phyloP scores from a whole-genome alignment of 2,797 vertebrate species.

The Siniperca scherzeri region DNA sequence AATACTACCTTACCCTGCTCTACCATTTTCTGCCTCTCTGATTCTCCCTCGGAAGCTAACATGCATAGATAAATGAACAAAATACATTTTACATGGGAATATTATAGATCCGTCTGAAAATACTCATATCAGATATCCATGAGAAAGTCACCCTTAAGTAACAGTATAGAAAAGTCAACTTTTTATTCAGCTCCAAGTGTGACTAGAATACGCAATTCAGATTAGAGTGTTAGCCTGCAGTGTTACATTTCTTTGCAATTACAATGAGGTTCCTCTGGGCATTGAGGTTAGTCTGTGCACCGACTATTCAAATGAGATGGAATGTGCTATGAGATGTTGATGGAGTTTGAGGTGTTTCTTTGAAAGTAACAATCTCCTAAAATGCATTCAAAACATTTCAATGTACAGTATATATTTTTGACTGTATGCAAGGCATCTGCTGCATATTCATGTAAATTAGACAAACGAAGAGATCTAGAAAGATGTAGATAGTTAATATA shows the following conservation, averaged over 20 bases:
- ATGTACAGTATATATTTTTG: conserved; percentile 21
- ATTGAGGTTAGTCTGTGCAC: conserved; percentile 73
- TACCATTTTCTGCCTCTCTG: conserved; percentile 18
- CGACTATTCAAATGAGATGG: conserved; percentile 70
- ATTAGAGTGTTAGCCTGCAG: conserved; percentile 67
- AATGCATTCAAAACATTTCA: conserved; percentile 51
- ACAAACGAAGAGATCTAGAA: conserved; percentile 29
- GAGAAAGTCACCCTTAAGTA: conserved; percentile 42
- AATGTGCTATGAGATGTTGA: conserved; percentile 71
- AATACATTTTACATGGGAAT: conserved; percentile 28
- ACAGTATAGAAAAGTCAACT: conserved; percentile 42
- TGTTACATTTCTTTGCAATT: conserved; percentile 78
- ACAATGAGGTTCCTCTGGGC: conserved; percentile 73
- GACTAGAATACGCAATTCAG: conserved; percentile 71
- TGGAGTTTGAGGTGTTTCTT: conserved; percentile 74
- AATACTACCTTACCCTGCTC: conserved; percentile 29
- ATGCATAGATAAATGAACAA: conserved; percentile 26
- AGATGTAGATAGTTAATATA: conserved; percentile 23
- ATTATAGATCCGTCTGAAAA: conserved; percentile 28
- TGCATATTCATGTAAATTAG: conserved; percentile 18
- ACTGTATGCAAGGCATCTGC: conserved; percentile 19
- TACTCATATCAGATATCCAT: conserved; percentile 33
- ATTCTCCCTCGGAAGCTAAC: conserved; percentile 27
- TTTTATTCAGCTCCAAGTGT: conserved; percentile 63
- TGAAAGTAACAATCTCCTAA: conserved; percentile 44